Evolutionary conservation across 2,888 invertebrate genomes (phyloP), one percentile per base, ranked within the genome.

Genomic region (Synanthedon tipuliformis): DNA sequence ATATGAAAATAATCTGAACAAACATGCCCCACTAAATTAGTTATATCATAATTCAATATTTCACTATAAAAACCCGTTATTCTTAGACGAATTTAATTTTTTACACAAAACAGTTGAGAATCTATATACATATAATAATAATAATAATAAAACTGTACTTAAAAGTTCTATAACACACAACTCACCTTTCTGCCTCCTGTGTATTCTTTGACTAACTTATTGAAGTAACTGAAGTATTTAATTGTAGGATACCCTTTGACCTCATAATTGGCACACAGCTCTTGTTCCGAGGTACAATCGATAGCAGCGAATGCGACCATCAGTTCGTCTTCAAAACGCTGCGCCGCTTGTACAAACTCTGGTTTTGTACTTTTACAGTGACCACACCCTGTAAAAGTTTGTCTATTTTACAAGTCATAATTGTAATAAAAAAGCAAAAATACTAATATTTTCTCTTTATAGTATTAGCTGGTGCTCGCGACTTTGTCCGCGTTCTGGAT

Each of bases 351-450:
- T 50, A 89, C 90, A 69, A 85, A 84, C 64, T 85, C 95, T 0
- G 96, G 95, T 76, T 96, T 96, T 0, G 95, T 92, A 64, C 90
- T 92, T 72, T 96, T 96, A 72, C 96, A 96, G 75, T 96, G 95
- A 0, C 95, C 95, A 74, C 96, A 96, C 96, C 96, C 95, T 95
- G 61, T 48, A 69, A 45, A 15, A 45, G 15, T 13, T 15, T n/a
- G n/a, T 8, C 15, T 45, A 45, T 12, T 15, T 45, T 45, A 45
- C 13, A 45, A 45, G 45, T 45, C 45, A 18, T 18, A 18, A 18
- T 18, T 18, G 3, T 11, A 41, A n/a, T 3, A n/a, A 41, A 41
- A 34, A 12, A 52, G 23, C 4, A 18, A 18, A 18, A 16, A 16
- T 16, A 18, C 18, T 3, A 18, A 18, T 18, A 2, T 18, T 18